These are phyloP conservation scores for Anabacerthia variegaticeps DNA, from an alignment of 2,797 vertebrate species.

Conservation along the genomic window DNA sequence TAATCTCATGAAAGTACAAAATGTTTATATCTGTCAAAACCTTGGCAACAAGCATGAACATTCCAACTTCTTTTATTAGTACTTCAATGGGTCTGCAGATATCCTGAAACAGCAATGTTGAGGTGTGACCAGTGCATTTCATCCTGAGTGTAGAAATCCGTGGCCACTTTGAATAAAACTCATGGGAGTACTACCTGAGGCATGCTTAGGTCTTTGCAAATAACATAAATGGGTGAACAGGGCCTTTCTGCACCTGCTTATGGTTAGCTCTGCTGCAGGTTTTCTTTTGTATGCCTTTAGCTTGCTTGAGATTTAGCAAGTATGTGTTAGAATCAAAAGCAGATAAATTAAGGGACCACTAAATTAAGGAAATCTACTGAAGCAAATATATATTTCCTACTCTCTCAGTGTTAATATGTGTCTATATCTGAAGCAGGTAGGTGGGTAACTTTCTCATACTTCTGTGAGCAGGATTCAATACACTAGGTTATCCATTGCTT, in stretches of 20 bases:
- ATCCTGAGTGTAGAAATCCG: neutral
- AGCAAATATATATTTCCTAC: neutral
- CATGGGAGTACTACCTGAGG: neutral
- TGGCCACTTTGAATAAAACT: neutral
- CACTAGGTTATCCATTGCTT: neutral
- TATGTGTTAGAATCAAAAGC: neutral
- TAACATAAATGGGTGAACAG: fast-evolving
- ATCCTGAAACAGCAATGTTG: neutral
- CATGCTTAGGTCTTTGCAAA: neutral
- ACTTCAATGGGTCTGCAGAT: neutral
- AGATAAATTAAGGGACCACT: neutral
- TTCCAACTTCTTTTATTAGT: neutral
- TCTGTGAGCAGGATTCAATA: neutral
- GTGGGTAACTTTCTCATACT: neutral
- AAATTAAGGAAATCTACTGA: neutral
- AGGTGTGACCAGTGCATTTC: neutral
- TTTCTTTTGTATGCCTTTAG: neutral
- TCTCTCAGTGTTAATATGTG: neutral
- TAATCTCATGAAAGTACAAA: neutral
- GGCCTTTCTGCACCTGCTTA: neutral
- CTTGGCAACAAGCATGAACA: neutral
- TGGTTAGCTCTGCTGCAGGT: neutral
- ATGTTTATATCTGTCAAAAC: neutral
- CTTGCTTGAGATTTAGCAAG: neutral
- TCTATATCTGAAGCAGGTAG: neutral